phyloP scores from a whole-genome alignment of 2,797 vertebrate genomes.

The Meda fulgida region DNA sequence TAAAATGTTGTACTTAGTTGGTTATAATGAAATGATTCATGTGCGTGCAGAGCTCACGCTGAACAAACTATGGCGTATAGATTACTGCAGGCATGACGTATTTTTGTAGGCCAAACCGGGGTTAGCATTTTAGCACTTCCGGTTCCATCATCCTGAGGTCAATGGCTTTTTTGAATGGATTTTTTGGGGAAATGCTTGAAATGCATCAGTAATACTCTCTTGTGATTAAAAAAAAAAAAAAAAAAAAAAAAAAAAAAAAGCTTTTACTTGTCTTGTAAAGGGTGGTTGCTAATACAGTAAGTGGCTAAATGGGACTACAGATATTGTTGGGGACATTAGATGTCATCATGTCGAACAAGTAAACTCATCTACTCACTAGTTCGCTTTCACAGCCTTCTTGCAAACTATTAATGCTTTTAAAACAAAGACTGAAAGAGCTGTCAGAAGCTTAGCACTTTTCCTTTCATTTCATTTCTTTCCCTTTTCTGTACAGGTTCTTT shows the following conservation, averaged over 20 bases:
- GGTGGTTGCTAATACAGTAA: too few species aligned
- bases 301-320: not conserved
- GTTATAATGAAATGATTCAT: too few species aligned
- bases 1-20: not conserved
- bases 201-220: not conserved
- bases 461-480: too few species aligned
- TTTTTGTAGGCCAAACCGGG: not conserved
- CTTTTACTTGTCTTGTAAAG: too few species aligned
- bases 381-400: not conserved
- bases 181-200: not conserved
- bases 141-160: not conserved
- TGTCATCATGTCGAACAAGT: not conserved
- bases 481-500: not conserved
- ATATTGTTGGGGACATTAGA: not conserved
- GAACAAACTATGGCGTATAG: too few species aligned
- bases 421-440: not conserved
- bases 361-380: not conserved
- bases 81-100: not conserved
- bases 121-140: not conserved
- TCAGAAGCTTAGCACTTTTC: not conserved
- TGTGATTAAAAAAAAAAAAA: too few species aligned
- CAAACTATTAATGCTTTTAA: not conserved
- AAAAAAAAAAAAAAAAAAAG: too few species aligned
- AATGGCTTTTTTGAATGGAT: accelerated
- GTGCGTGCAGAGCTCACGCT: too few species aligned